Conservation (phyloP, 2,113 vertebrate species). For the Ramphastos sulfuratus region DNA sequence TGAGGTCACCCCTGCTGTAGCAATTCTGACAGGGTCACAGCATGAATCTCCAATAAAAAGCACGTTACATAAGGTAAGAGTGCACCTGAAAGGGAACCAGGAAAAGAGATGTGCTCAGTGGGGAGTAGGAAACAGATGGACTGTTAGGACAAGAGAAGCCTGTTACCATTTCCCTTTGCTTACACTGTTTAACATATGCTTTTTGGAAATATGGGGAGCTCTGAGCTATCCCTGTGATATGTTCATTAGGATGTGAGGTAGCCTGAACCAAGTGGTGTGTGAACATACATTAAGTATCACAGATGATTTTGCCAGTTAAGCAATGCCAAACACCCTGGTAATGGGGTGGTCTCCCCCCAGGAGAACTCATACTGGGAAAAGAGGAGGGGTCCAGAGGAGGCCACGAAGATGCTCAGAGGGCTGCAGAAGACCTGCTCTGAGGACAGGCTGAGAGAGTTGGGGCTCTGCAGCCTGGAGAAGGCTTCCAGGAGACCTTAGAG, state of each 20-base stretch:
- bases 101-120: conserved; percentile 72
- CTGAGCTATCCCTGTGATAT: conserved; percentile 73
- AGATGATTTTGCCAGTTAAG: background rate
- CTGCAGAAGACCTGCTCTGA: too few relatives aligned
- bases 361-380: background rate
- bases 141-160: conserved; percentile 76
- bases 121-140: conserved; percentile 81
- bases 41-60: conserved; percentile 79
- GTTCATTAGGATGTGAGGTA: conserved; percentile 65
- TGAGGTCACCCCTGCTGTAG: conserved; percentile 82
- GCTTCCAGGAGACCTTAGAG: too few relatives aligned
- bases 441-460: too few relatives aligned
- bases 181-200: conserved; percentile 76
- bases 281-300: background rate
- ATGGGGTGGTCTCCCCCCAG: background rate
- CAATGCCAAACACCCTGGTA: background rate
- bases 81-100: conserved; percentile 77
- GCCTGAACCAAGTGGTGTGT: background rate
- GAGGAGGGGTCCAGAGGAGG: too few relatives aligned
- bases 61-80: conserved; percentile 79
- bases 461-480: too few relatives aligned
- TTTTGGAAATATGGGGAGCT: conserved; percentile 63
- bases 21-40: conserved; percentile 84
- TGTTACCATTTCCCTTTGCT: conserved; percentile 69
- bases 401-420: too few relatives aligned